Conservation (phyloP, 2,113 vertebrate genomes). For the Electrona antarctica region DNA sequence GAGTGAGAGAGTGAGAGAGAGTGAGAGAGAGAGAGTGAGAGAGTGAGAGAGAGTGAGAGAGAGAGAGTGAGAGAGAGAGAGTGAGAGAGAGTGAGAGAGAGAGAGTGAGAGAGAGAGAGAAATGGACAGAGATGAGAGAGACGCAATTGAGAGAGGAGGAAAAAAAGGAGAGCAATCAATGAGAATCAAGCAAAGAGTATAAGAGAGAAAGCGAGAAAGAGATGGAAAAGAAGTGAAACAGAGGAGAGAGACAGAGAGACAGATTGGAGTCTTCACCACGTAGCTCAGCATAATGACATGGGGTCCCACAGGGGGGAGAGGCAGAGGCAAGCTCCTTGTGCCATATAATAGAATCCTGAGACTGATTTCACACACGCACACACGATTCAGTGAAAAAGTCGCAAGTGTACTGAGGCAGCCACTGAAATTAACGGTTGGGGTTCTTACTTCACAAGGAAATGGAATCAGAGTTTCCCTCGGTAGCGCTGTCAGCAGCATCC, state of each 20-base stretch:
- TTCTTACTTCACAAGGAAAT: slow-evolving; percentile 31
- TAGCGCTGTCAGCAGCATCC: no score
- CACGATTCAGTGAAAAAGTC: slow-evolving; percentile 15
- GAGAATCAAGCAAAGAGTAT: not conserved
- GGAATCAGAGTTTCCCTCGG: not conserved
- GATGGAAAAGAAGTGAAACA: not conserved
- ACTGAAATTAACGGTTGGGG: slow-evolving; percentile 47
- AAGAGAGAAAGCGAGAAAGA: slow-evolving; percentile 10
- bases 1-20: slow-evolving; percentile 25
- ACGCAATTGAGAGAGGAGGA: no score
- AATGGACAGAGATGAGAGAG: no score
- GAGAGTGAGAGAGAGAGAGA: not conserved
- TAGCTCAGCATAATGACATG: slow-evolving; percentile 41
- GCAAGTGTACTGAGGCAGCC: not conserved
- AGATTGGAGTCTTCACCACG: not conserved
- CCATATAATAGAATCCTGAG: slow-evolving; percentile 61
- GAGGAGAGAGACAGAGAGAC: not conserved
- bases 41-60: slow-evolving; percentile 19
- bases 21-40: slow-evolving; percentile 10
- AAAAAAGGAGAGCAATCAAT: no score
- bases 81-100: no score
- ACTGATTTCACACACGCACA: slow-evolving; percentile 40
- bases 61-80: slow-evolving; percentile 22
- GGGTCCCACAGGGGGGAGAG: slow-evolving; percentile 55
- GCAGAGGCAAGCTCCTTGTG: slow-evolving; percentile 39